Percentiles rank a stretch among this genome's conserved stretches.
These are phyloP conservation scores for Onchidella celtica DNA, from an alignment of 2,888 invertebrate species.

Conservation along the genomic window DNA sequence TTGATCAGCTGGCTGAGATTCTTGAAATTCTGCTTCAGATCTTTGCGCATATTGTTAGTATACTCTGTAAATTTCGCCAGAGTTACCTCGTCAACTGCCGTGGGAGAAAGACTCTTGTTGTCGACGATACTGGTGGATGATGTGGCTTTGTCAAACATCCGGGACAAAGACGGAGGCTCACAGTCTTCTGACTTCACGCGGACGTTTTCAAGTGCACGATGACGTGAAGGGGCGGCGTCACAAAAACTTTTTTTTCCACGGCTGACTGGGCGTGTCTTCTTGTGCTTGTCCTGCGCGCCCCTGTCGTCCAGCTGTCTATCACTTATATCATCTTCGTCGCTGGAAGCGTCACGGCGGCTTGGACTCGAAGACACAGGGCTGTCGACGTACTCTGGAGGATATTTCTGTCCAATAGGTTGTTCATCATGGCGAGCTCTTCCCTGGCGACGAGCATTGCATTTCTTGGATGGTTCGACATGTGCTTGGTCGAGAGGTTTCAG, in stretches of 20 bases:
- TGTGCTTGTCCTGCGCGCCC: neutral
- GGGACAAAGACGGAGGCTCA: neutral
- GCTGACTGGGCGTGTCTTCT: neutral
- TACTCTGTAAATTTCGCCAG: conserved; percentile 27
- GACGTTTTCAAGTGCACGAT: neutral
- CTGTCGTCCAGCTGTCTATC: no score
- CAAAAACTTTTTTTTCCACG: neutral
- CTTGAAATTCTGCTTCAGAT: conserved; percentile 14
- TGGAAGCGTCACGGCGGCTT: neutral
- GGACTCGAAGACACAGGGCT: neutral
- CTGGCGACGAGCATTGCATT: neutral
- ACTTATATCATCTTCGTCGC: neutral
- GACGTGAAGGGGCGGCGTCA: neutral
- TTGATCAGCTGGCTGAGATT: conserved; percentile 17
- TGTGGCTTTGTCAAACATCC: neutral
- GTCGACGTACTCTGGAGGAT: no score
- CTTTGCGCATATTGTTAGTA: conserved; percentile 14
- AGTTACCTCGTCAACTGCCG: neutral
- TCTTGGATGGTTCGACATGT: neutral
- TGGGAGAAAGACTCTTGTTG: neutral
- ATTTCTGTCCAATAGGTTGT: no score
- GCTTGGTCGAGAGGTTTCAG: neutral
- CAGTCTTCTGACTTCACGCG: neutral
- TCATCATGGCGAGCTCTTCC: neutral
- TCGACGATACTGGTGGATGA: neutral